Percentiles rank a stretch among this genome's conserved stretches.
phyloP scores from a whole-genome alignment of 2,797 vertebrate genomes.

The Cossypha dichroa region DNA sequence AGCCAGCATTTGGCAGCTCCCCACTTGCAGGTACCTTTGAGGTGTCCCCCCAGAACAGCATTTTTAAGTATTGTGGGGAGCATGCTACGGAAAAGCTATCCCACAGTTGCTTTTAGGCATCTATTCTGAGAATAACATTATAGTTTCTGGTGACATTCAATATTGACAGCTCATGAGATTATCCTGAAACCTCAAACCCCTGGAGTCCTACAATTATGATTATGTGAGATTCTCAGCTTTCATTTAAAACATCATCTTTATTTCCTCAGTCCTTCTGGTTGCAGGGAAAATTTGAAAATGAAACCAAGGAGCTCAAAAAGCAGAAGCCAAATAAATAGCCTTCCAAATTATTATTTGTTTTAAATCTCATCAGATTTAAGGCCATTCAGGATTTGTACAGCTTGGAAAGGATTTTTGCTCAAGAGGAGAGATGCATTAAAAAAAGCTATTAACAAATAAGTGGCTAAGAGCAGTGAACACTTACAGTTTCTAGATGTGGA shows the following conservation, averaged over 20 bases:
- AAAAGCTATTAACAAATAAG: background rate
- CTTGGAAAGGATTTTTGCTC: background rate
- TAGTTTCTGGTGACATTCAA: background rate
- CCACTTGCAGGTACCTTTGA: background rate
- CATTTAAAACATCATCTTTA: background rate
- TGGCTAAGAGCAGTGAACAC: background rate
- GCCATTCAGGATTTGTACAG: background rate
- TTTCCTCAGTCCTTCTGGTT: background rate
- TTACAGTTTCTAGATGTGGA: background rate
- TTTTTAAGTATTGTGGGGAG: background rate
- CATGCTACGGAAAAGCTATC: background rate
- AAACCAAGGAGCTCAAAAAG: background rate
- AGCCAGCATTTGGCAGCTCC: background rate
- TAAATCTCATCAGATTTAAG: background rate
- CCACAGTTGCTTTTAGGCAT: background rate
- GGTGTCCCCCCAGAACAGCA: background rate
- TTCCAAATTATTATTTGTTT: background rate
- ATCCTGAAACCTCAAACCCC: constrained; percentile 25
- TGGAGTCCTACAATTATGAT: constrained; percentile 11
- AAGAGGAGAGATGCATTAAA: background rate
- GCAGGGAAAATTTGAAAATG: background rate
- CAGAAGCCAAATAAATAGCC: background rate
- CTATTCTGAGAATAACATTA: background rate
- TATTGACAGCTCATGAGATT: background rate
- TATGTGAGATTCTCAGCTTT: constrained; percentile 3